These are phyloP conservation scores for Hecatera dysodea DNA, from an alignment of 2,888 invertebrate genomes.

Conservation along the genomic window DNA sequence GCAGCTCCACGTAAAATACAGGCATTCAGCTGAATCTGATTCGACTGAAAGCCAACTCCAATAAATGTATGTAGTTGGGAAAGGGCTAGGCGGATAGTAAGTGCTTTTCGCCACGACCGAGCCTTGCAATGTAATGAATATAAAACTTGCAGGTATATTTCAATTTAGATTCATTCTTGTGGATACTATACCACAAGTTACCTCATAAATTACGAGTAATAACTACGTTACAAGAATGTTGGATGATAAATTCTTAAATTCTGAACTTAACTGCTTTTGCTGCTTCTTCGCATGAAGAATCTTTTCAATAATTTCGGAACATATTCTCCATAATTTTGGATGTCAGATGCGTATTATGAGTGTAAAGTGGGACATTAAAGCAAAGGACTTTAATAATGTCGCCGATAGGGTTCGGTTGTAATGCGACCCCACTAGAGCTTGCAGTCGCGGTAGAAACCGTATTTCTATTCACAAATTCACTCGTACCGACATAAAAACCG, in stretches of 20 bases:
- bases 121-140: constrained; percentile 34
- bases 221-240: constrained; percentile 49
- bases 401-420: constrained; percentile 27
- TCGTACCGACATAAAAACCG: neutral
- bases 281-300: constrained; percentile 27
- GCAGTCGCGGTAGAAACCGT: neutral
- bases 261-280: constrained; percentile 19
- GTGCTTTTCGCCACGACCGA: constrained; percentile 14
- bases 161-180: constrained; percentile 39
- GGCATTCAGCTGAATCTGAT: neutral
- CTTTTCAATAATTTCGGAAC: constrained; percentile 48
- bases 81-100: neutral
- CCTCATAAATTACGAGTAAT: constrained; percentile 41
- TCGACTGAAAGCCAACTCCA: no score
- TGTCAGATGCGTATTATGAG: constrained; percentile 42
- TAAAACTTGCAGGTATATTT: constrained; percentile 27
- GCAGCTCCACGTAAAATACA: no score
- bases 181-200: constrained; percentile 34
- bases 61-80: no score
- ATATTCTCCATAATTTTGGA: constrained; percentile 44
- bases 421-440: constrained; percentile 46
- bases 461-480: neutral
- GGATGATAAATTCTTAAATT: constrained; percentile 43
- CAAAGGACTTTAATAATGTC: constrained; percentile 44
- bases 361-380: constrained; percentile 44